Conservation (phyloP, 2,888 invertebrate genomes). For the Cenopis cana region DNA sequence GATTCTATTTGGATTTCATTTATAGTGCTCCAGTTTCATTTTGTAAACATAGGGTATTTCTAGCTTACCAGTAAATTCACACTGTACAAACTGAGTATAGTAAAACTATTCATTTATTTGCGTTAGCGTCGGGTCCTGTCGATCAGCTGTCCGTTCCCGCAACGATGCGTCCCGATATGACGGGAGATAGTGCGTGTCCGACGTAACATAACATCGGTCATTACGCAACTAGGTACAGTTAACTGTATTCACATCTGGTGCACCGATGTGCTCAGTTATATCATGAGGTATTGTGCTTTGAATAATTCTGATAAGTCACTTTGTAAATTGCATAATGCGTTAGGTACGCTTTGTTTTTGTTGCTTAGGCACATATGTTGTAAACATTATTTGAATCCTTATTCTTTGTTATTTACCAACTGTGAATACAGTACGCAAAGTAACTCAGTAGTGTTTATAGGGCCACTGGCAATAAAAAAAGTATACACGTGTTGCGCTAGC, state of each 20-base stretch:
- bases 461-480: background rate
- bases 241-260: constrained; percentile 58
- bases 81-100: constrained; percentile 7
- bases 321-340: constrained; percentile 40
- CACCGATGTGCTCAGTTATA: constrained; percentile 59
- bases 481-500: constrained; percentile 9
- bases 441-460: background rate
- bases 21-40: constrained; percentile 3
- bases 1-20: background rate
- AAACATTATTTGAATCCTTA: constrained; percentile 12
- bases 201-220: constrained; percentile 57
- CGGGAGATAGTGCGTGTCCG: constrained; percentile 76
- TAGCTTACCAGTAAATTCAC: constrained; percentile 5
- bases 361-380: background rate
- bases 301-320: constrained; percentile 43
- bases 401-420: background rate
- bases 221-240: constrained; percentile 66
- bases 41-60: constrained; percentile 10
- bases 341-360: constrained; percentile 37
- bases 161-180: constrained; percentile 74
- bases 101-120: constrained; percentile 23
- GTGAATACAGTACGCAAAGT: background rate
- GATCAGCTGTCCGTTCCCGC: constrained; percentile 72
- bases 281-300: constrained; percentile 51
- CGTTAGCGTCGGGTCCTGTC: constrained; percentile 52